A percentile compares a stretch with the other conserved stretches of the same genome.
phyloP scores from a whole-genome alignment of 2,888 invertebrate species.

The Tribolium freemani region DNA sequence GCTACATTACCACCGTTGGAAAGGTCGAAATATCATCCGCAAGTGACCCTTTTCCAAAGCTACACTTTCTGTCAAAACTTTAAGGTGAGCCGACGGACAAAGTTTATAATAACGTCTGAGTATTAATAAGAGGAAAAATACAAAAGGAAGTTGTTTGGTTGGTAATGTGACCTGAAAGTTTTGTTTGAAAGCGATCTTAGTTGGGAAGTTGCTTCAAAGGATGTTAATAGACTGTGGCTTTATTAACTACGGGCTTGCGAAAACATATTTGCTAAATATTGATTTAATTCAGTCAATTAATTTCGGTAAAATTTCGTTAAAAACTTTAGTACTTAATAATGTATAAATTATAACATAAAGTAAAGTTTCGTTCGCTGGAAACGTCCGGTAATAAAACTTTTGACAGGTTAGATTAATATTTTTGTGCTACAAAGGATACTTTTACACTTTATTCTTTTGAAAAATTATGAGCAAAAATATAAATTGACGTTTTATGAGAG shows the following conservation, averaged over 20 bases:
- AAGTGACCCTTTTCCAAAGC: conserved; percentile 1
- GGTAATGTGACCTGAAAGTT: background rate
- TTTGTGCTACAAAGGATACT: background rate
- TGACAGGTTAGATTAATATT: background rate
- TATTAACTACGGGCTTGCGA: background rate
- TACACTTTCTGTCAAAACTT: background rate
- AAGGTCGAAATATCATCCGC: conserved; percentile 6
- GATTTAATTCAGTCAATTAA: background rate
- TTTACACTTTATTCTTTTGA: background rate
- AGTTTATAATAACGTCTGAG: background rate
- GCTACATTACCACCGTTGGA: conserved; percentile 4
- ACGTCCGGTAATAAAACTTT: background rate
- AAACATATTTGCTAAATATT: background rate
- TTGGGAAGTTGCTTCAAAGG: background rate
- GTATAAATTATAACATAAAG: background rate
- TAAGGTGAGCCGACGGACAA: background rate
- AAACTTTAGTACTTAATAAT: background rate
- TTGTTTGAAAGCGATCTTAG: background rate
- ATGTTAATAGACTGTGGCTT: background rate
- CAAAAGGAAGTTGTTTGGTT: background rate
- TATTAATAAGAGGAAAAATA: background rate
- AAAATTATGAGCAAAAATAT: background rate
- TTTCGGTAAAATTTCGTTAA: no score
- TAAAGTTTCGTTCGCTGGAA: background rate
- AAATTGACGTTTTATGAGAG: no score